These are phyloP conservation scores for Aporophyla nigra DNA, from an alignment of 2,888 invertebrate genomes.

Conservation along the genomic window DNA sequence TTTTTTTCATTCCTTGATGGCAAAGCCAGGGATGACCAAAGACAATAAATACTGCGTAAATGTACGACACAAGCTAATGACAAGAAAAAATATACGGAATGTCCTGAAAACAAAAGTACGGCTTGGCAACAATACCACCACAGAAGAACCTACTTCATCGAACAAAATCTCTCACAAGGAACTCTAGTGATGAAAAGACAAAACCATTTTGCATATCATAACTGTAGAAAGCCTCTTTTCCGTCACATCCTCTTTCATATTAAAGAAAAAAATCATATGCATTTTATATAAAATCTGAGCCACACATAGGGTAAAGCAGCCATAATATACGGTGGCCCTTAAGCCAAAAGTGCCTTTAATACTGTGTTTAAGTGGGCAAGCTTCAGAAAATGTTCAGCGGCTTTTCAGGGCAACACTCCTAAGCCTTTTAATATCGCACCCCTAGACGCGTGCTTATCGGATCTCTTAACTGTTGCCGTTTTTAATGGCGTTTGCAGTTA, in stretches of 20 bases:
- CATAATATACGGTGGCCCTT: slow-evolving; percentile 87
- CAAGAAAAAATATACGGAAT: too few species aligned
- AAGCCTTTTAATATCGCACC: slow-evolving; percentile 90
- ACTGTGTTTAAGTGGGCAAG: slow-evolving; percentile 89
- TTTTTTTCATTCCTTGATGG: too few species aligned
- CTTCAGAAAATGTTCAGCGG: slow-evolving; percentile 87
- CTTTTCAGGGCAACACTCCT: slow-evolving; percentile 89
- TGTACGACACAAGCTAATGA: too few species aligned
- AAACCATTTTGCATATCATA: not conserved
- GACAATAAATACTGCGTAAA: too few species aligned
- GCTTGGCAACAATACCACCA: not conserved
- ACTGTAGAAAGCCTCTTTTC: not conserved
- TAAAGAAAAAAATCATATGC: slow-evolving; percentile 36
- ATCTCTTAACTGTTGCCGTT: slow-evolving; percentile 79
- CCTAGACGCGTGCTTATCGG: slow-evolving; percentile 81
- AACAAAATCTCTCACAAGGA: not conserved
- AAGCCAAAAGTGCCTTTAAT: slow-evolving; percentile 89
- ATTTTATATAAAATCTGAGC: slow-evolving; percentile 68
- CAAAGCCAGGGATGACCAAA: too few species aligned
- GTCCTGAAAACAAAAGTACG: not conserved
- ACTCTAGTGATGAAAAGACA: not conserved
- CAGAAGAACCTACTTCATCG: not conserved
- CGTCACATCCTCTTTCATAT: not conserved
- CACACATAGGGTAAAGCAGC: slow-evolving; percentile 79
- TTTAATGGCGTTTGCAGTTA: slow-evolving; percentile 80